phyloP scores from a whole-genome alignment of 2,113 vertebrate species.

The Hemibagrus wyckioides region DNA sequence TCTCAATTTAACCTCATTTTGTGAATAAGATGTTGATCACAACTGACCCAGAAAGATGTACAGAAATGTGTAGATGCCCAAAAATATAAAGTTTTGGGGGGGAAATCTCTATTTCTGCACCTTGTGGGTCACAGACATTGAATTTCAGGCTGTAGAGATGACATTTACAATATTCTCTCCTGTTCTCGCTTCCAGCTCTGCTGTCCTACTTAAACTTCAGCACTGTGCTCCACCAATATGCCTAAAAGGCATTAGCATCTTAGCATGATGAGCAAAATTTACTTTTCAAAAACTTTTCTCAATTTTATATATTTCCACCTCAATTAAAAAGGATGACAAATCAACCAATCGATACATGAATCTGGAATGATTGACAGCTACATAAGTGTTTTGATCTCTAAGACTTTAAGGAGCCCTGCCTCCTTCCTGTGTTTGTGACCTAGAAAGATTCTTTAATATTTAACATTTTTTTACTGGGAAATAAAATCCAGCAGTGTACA shows the following conservation, averaged over 20 bases:
- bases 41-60: neutral
- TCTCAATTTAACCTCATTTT: neutral
- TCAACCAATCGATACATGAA: neutral
- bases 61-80: neutral
- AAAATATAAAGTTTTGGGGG: neutral
- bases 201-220: neutral
- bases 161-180: slow-evolving; percentile 2
- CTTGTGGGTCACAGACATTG: slow-evolving; percentile 8
- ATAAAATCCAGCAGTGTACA: no score
- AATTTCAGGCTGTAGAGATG: slow-evolving; percentile 10
- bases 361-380: neutral
- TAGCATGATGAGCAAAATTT: neutral
- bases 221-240: neutral
- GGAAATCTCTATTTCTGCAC: neutral
- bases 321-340: neutral
- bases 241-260: neutral
- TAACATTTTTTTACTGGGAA: neutral
- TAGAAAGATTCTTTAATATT: no score
- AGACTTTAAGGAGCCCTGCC: neutral
- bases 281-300: neutral
- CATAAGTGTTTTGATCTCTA: neutral
- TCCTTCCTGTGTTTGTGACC: neutral
- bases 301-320: no score
- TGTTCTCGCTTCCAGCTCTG: neutral
- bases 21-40: neutral